Percentiles rank a stretch among this genome's conserved stretches.
These are phyloP conservation scores for Bujurquina vittata DNA, from an alignment of 2,113 vertebrate species.

Conservation along the genomic window DNA sequence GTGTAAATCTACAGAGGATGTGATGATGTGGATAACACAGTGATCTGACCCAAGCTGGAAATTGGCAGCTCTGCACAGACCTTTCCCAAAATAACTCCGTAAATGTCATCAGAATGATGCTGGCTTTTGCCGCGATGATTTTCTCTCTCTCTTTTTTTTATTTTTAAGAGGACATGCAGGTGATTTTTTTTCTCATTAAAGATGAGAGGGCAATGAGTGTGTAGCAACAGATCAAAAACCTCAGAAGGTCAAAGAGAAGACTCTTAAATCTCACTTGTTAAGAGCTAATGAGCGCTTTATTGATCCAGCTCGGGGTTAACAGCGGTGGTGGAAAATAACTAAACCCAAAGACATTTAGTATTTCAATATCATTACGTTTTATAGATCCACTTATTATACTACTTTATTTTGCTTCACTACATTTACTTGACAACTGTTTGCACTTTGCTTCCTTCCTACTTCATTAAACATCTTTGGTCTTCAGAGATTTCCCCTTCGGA, in stretches of 20 bases:
- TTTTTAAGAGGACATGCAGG: conserved; percentile 22
- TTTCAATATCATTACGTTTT: background rate
- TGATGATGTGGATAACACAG: conserved; percentile 31
- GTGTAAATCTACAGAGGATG: conserved; percentile 47
- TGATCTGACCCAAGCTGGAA: conserved; percentile 52
- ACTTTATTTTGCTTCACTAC: background rate
- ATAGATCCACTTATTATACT: background rate
- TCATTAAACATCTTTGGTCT: conserved; percentile 7
- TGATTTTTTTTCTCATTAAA: conserved; percentile 47
- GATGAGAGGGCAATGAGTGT: conserved; percentile 24
- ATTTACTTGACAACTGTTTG: conserved; percentile 2
- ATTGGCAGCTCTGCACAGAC: conserved; percentile 43
- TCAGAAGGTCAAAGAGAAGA: conserved; percentile 44
- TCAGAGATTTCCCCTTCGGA: background rate
- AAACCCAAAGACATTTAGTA: background rate
- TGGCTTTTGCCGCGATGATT: conserved; percentile 25
- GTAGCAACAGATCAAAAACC: conserved; percentile 37
- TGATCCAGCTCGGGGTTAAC: background rate
- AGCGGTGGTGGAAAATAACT: background rate
- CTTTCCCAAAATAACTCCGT: conserved; percentile 60
- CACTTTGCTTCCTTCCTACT: background rate
- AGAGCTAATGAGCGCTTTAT: conserved; percentile 3
- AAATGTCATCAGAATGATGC: conserved; percentile 52
- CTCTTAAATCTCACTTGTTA: conserved; percentile 16
- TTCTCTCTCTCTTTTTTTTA: conserved; percentile 2